Base-by-base conservation (phyloP, 2,113 vertebrate genomes). In the Cisticola juncidis region DNA sequence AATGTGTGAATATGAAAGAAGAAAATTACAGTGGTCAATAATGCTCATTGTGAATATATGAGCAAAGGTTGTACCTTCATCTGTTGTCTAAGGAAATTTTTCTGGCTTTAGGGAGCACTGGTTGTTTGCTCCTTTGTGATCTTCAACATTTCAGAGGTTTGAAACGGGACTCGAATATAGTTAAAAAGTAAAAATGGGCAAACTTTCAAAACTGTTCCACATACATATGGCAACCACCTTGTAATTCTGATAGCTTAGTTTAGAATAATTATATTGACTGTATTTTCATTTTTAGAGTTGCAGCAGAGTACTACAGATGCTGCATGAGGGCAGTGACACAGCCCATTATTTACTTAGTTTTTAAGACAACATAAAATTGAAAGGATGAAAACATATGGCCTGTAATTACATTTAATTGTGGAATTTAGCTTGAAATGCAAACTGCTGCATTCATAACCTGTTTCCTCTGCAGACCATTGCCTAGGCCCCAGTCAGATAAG, bases 351-450 rank as follows among this genome's bases (percentile, higher is more conserved):
- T 88, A 45, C 5, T 91, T 82, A 58, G 36, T 76, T 96, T 85
- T 85, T 35, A 85, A 60, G 65, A 57, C 35, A 61, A 24, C 44
- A 50, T 74, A 48, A 94, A 96, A 88, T 33, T 44, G 35, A 47
- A 85, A 77, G 33, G 54, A 90, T 83, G 60, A 81, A 94, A 94
- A 35, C 71, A 72, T 80, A 69, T 62, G 76, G 64, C 38, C 22
- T 4, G 9, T 81, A 88, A 92, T 82, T 80, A 50, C 45, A 73
- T n/a, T 92, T 73, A 88, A 94, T 86, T 86, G 58, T 74, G 48
- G 76, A 94, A 86, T 93, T 92, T 54, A 90, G 54, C 82, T 78
- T 90, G 76, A 92, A 90, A 73, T 83, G 56, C 58, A 77, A 80
- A 86, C 62, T 47, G 54, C 68, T 6, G 10, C 33, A 16, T 73